Conservation (phyloP, 1,140 invertebrate genomes). For the Ceratitis capitata region DNA sequence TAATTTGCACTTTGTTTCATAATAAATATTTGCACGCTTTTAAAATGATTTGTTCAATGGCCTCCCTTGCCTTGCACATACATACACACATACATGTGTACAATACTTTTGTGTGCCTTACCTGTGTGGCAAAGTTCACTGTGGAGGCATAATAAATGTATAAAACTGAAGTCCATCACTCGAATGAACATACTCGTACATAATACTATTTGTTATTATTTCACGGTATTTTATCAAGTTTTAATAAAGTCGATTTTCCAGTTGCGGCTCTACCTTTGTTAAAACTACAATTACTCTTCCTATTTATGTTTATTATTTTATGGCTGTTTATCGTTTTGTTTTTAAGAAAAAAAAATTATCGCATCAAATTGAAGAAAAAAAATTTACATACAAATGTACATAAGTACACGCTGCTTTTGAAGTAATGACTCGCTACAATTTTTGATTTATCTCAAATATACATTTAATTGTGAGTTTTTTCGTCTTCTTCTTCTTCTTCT, state of each 20-base stretch:
- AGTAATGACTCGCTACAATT: background rate
- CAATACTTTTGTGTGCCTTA: too few relatives aligned
- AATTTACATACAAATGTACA: background rate
- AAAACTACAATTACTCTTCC: background rate
- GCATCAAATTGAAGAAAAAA: background rate
- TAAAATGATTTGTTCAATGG: background rate
- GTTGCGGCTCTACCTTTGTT: background rate
- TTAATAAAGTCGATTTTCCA: background rate
- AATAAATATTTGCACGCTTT: conserved; percentile 1
- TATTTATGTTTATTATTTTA: background rate
- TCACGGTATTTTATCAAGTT: background rate
- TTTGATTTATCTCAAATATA: background rate
- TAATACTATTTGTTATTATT: background rate
- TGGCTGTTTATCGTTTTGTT: background rate
- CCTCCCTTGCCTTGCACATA: background rate
- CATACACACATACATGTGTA: background rate
- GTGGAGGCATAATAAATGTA: background rate
- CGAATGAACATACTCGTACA: background rate
- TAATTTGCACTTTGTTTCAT: background rate
- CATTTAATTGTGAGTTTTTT: background rate
- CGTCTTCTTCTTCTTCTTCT: too few relatives aligned
- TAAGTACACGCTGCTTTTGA: background rate
- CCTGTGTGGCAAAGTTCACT: background rate
- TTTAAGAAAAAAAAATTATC: too few relatives aligned
- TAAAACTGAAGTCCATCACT: background rate